These are phyloP conservation scores for Gymnoscopelus microlampas DNA, from an alignment of 2,797 vertebrate genomes.

Conservation along the genomic window DNA sequence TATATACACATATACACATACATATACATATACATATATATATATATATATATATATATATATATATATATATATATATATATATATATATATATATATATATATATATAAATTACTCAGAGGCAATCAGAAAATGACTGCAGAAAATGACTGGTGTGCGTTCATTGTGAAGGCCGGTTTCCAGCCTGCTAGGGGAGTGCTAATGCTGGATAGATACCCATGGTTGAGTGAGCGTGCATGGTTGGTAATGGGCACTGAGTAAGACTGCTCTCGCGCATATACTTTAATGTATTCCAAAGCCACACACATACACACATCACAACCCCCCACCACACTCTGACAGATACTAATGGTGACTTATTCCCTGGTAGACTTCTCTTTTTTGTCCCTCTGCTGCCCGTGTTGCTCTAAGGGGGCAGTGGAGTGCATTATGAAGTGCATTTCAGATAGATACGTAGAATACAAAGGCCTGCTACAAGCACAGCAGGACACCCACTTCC, in stretches of 20 bases:
- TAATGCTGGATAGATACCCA: slow-evolving; percentile 11
- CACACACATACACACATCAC: slow-evolving; percentile 5
- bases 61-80: too few relatives aligned
- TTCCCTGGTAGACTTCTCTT: slow-evolving; percentile 28
- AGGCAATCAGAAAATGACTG: not conserved
- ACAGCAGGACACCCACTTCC: too few relatives aligned
- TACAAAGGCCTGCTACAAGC: too few relatives aligned
- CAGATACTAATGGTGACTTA: slow-evolving; percentile 50
- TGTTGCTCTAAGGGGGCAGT: too few relatives aligned
- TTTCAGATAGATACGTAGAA: too few relatives aligned
- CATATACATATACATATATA: too few relatives aligned
- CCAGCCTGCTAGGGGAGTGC: slow-evolving; percentile 3
- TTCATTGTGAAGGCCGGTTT: slow-evolving; percentile 25
- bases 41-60: too few relatives aligned
- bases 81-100: too few relatives aligned
- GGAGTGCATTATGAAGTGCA: too few relatives aligned
- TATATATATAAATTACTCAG: too few relatives aligned
- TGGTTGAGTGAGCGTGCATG: slow-evolving; percentile 11
- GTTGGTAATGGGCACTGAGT: slow-evolving; percentile 25
- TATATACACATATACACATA: too few relatives aligned
- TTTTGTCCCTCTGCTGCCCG: slow-evolving; percentile 8
- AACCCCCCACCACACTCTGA: slow-evolving; percentile 23
- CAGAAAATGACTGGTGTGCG: slow-evolving; percentile 1
- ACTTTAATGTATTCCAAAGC: slow-evolving; percentile 49
- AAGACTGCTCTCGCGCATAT: slow-evolving; percentile 19